Conservation (phyloP, 2,888 invertebrate species). For the Latrodectus hesperus region DNA sequence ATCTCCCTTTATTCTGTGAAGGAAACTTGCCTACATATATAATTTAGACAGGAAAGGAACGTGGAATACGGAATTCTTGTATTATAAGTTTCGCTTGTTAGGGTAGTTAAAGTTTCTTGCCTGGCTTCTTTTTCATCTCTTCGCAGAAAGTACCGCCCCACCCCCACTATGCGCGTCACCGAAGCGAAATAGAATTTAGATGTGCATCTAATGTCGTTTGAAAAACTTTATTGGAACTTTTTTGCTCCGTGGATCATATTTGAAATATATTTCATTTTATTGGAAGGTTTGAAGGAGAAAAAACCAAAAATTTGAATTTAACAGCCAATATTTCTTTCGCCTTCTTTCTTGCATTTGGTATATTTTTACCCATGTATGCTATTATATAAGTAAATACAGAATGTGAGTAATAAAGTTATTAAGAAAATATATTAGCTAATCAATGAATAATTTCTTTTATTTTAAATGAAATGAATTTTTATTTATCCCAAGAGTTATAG, state of each 20-base stretch:
- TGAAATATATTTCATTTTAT: background rate
- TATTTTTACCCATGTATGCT: too few species aligned
- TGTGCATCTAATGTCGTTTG: slow-evolving; percentile 2
- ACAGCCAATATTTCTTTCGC: too few species aligned
- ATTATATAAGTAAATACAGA: too few species aligned
- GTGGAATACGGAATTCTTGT: background rate
- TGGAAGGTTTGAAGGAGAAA: background rate
- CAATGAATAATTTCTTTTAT: too few species aligned
- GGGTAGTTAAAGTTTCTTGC: slow-evolving; percentile 60
- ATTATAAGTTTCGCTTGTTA: slow-evolving; percentile 47
- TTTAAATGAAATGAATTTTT: too few species aligned
- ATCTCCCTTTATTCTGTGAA: background rate
- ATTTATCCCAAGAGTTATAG: too few species aligned
- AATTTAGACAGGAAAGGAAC: background rate
- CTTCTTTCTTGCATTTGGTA: too few species aligned
- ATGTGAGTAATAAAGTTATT: too few species aligned
- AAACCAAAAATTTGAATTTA: too few species aligned
- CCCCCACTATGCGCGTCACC: background rate
- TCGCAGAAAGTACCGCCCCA: background rate
- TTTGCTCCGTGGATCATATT: background rate
- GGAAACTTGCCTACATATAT: background rate
- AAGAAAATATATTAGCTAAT: too few species aligned
- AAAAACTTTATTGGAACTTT: slow-evolving; percentile 2
- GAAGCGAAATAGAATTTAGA: slow-evolving; percentile 1
- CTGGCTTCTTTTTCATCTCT: slow-evolving; percentile 24